Evolutionary conservation across 2,113 vertebrate genomes (phyloP).

Genomic region (Octodon degus): DNA sequence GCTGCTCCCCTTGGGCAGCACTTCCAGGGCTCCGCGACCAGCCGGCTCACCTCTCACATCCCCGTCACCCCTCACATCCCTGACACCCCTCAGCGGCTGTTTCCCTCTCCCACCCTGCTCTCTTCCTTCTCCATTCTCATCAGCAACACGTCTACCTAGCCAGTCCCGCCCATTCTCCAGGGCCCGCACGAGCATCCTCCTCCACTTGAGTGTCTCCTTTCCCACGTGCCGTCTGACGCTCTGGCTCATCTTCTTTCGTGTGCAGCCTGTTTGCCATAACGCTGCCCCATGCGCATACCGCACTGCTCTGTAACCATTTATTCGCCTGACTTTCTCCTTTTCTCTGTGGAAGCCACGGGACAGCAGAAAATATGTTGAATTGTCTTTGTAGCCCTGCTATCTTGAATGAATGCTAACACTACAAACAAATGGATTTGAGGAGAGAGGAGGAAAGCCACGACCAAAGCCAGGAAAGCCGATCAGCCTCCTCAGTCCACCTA

Average conservation of each 20-base stretch:
- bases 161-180: not conserved
- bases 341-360: not conserved
- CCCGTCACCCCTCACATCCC: too few species aligned
- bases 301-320: too few species aligned
- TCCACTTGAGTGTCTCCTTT: not conserved
- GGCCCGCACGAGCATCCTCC: not conserved
- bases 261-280: fast-evolving
- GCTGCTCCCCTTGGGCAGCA: not conserved
- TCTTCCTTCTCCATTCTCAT: too few species aligned
- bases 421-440: not conserved
- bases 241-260: not conserved
- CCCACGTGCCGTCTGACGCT: not conserved
- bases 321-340: not conserved
- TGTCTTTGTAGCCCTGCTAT: not conserved
- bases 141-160: not conserved
- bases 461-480: not conserved
- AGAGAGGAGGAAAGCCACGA: not conserved
- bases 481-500: not conserved
- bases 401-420: not conserved
- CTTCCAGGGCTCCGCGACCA: not conserved
- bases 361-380: not conserved
- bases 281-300: fast-evolving
- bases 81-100: too few species aligned
- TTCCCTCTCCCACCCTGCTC: not conserved
- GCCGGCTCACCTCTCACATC: not conserved